Evolutionary conservation across 1,140 invertebrate species (phyloP).

Genomic region (Drosophila pruinosa): DNA sequence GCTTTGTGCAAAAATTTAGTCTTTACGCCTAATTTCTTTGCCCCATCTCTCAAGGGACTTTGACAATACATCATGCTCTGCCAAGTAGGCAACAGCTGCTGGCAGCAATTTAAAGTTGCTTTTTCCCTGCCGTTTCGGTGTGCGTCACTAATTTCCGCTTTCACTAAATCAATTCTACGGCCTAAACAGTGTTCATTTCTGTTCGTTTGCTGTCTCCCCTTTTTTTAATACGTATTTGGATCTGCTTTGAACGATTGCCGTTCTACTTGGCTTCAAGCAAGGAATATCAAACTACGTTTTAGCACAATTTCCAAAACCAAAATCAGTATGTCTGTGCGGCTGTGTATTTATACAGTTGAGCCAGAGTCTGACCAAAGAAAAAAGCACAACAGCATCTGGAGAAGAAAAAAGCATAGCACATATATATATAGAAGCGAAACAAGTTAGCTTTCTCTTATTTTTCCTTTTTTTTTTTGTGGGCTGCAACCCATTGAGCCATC

Average conservation of each 20-base stretch:
- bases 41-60: conserved; percentile 16
- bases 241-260: conserved; percentile 57
- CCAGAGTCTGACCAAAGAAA: conserved; percentile 21
- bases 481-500: conserved; percentile 63
- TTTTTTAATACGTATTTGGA: conserved; percentile 29
- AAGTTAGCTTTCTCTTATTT: conserved; percentile 23
- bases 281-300: conserved; percentile 61
- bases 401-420: conserved; percentile 9
- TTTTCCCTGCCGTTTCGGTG: conserved; percentile 30
- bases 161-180: conserved; percentile 74
- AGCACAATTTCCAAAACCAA: conserved; percentile 42
- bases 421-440: conserved; percentile 20
- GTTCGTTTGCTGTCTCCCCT: conserved; percentile 16
- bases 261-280: too few relatives aligned
- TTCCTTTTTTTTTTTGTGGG: conserved; percentile 10
- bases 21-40: conserved; percentile 78
- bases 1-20: conserved; percentile 71
- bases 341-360: conserved; percentile 30
- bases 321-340: conserved; percentile 4
- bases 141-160: conserved; percentile 78
- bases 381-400: background rate
- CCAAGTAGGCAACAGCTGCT: conserved; percentile 73
- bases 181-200: conserved; percentile 56
- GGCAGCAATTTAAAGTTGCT: conserved; percentile 66
- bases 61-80: conserved; percentile 75